Evolutionary conservation across 2,113 vertebrate species (phyloP), one percentile per base, ranked within the genome.

Genomic region (Thermophis baileyi): DNA sequence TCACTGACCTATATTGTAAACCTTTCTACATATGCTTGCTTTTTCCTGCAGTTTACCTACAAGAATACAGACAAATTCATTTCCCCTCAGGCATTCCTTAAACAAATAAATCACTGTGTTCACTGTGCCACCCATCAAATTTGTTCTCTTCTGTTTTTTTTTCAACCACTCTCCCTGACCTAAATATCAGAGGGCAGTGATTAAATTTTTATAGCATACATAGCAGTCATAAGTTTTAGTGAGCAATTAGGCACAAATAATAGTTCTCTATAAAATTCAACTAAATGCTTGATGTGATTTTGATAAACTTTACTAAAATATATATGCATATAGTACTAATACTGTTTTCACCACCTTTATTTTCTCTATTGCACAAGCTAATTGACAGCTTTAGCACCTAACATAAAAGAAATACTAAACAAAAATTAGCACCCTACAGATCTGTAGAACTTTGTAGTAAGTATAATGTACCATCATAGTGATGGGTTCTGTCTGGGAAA

Each of bases 101-200:
- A 97, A 97, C 92, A 96, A 96, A 97, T 92, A 97, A 96, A 97
- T 96, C 97, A 96, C 94, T 18, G 24, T 92, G 88, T 55, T 86
- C 92, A 92, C 90, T 89, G 89, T 53, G 55, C 69, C 49, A 89
- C 40, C 92, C 93, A 93, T 35, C 95, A 93, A 93, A 35, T 88
- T 22, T 6, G 86, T 92, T 91, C 14, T 53, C 93, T 88, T 81
- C 88, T 93, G 85, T 10, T 0, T 0, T 92, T 94, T 90, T 94
- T 90, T 93, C 35, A n/a, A 11, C 57, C 92, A 89, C 93, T 35
- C 89, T 50, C n/a, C 0, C 5, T 0, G 49, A 95, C 25, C 74
- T n/a, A 30, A 0, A 94, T 89, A 94, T 95, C 9, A 51, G 27
- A 55, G 89, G 94, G 40, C 69, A 60, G 95, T 94, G 93, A 97